These are phyloP conservation scores for Pseudomyrmex cubaensis DNA, from an alignment of 1,140 invertebrate species.

Conservation along the genomic window DNA sequence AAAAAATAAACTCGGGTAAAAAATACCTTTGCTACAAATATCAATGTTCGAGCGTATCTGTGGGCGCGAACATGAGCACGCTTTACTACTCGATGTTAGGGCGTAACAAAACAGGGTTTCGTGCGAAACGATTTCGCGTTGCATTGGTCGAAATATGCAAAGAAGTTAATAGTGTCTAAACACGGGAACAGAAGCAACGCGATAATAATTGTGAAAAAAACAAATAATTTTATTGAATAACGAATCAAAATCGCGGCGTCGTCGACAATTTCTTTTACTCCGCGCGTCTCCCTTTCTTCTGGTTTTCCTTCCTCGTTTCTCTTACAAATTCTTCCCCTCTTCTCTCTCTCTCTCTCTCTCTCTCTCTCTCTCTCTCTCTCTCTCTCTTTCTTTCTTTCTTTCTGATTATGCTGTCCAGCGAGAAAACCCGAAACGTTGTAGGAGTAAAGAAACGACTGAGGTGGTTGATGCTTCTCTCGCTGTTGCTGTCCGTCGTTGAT, in stretches of 20 bases:
- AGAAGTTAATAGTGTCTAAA: slow-evolving; percentile 4
- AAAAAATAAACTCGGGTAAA: not conserved
- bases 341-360: not conserved
- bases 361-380: too few species aligned
- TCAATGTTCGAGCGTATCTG: not conserved
- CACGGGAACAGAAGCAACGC: not conserved
- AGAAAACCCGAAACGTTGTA: slow-evolving; percentile 42
- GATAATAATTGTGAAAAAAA: slow-evolving; percentile 28
- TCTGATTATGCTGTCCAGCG: slow-evolving; percentile 57
- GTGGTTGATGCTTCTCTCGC: slow-evolving; percentile 24
- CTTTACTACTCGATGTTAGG: not conserved
- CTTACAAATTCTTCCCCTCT: not conserved
- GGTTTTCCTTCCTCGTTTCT: not conserved
- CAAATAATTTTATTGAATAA: slow-evolving; percentile 66
- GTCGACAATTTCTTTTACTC: slow-evolving; percentile 17
- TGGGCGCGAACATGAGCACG: not conserved
- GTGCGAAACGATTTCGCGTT: not conserved
- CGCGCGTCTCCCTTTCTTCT: not conserved
- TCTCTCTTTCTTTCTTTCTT: slow-evolving; percentile 29
- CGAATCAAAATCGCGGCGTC: slow-evolving; percentile 60
- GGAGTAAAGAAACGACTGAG: slow-evolving; percentile 30
- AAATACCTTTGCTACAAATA: not conserved
- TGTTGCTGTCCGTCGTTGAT: not conserved
- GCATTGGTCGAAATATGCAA: not conserved
- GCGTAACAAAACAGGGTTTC: not conserved